phyloP scores from a whole-genome alignment of 2,888 invertebrate species.

The Unio delphinus region DNA sequence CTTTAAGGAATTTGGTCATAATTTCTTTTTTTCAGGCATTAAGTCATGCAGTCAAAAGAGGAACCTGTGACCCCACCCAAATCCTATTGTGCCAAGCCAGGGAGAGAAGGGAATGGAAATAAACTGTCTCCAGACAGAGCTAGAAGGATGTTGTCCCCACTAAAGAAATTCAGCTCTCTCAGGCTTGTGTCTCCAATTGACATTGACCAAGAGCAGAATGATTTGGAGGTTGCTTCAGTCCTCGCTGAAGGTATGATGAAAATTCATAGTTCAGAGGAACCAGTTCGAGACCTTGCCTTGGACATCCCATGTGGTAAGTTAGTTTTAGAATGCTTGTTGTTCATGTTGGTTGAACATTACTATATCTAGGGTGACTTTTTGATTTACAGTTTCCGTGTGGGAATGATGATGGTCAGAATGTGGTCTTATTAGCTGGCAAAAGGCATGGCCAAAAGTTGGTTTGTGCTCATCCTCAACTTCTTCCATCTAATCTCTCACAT shows the following conservation, averaged over 20 bases:
- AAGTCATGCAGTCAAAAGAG: conserved; percentile 1
- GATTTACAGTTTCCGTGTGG: too few relatives aligned
- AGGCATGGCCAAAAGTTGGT: neutral
- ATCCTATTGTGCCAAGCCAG: neutral
- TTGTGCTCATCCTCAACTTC: too few relatives aligned
- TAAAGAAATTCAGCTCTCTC: conserved; percentile 36
- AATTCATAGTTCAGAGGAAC: neutral
- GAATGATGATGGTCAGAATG: too few relatives aligned
- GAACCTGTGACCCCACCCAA: conserved; percentile 2
- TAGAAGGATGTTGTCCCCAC: conserved; percentile 33
- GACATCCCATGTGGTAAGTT: neutral
- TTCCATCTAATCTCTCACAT: too few relatives aligned
- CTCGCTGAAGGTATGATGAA: conserved; percentile 53
- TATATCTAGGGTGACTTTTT: too few relatives aligned
- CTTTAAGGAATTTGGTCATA: too few relatives aligned
- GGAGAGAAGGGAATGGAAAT: conserved; percentile 8
- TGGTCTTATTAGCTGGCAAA: too few relatives aligned
- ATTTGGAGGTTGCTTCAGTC: conserved; percentile 62
- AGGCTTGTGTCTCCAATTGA: conserved; percentile 58
- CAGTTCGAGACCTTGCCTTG: neutral
- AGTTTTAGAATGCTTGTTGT: too few relatives aligned
- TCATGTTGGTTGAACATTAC: too few relatives aligned
- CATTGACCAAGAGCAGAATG: conserved; percentile 59
- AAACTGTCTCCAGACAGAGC: conserved; percentile 34
- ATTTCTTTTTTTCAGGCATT: too few relatives aligned